Evolutionary conservation across 1,140 invertebrate genomes (phyloP).

Genomic region (Drosophila pruinosa): DNA sequence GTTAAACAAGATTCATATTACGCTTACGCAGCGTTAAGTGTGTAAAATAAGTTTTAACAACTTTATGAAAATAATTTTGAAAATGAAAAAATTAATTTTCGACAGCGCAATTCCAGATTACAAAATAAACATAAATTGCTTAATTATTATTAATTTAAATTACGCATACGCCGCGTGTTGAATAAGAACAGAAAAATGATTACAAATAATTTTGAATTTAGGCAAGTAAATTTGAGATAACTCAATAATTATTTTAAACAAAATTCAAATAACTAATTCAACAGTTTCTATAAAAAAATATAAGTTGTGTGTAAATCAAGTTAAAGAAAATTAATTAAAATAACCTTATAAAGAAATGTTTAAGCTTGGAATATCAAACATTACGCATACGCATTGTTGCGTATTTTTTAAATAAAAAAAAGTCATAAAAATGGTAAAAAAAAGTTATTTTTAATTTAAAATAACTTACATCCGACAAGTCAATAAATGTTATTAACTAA

Average conservation of each 20-base stretch:
- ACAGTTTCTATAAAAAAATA: background rate
- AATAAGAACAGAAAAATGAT: no score
- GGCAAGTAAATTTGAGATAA: background rate
- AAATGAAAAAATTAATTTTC: background rate
- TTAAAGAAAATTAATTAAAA: no score
- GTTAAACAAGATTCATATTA: constrained; percentile 38
- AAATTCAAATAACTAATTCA: background rate
- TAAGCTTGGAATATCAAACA: background rate
- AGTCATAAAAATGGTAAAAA: background rate
- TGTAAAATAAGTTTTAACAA: background rate
- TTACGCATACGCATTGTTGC: background rate
- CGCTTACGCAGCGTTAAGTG: constrained; percentile 32
- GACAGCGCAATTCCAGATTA: background rate
- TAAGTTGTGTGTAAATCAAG: background rate
- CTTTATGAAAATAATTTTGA: background rate
- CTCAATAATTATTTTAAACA: background rate
- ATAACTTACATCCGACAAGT: background rate
- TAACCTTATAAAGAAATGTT: background rate
- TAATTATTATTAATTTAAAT: background rate
- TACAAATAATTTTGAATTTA: background rate
- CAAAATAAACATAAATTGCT: background rate
- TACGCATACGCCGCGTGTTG: background rate
- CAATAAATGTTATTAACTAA: background rate
- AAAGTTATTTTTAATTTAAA: background rate
- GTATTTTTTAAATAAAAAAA: background rate